Evolutionary conservation across 2,797 vertebrate species (phyloP).

Genomic region (Cephalopachus bancanus): DNA sequence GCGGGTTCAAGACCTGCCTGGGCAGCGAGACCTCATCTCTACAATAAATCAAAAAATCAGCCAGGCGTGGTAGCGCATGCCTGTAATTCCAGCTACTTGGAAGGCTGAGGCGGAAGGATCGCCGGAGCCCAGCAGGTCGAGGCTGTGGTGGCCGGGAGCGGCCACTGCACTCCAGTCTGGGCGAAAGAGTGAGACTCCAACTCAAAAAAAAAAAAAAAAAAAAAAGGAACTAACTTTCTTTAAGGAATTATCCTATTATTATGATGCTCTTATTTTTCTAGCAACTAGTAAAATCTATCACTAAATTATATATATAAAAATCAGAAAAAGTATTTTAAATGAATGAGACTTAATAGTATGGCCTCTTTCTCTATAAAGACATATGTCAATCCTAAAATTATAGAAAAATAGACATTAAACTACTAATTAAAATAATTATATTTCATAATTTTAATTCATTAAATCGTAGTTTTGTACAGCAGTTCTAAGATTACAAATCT

Average conservation of each 20-base stretch:
- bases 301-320: not conserved
- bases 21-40: no score
- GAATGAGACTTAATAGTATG: slow-evolving; percentile 25
- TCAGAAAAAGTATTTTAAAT: slow-evolving; percentile 51
- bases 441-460: not conserved
- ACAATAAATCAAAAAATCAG: no score
- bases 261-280: slow-evolving; percentile 45
- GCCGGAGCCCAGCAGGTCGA: no score
- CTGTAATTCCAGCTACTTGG: no score
- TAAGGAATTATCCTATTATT: slow-evolving; percentile 25
- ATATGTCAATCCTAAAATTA: slow-evolving; percentile 47
- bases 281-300: slow-evolving; percentile 36
- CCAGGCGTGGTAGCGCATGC: no score
- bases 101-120: no score
- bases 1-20: no score
- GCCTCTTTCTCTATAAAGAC: slow-evolving; percentile 38
- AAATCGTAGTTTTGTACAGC: slow-evolving; percentile 21
- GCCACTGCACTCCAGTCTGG: no score
- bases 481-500: slow-evolving; percentile 56
- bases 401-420: slow-evolving; percentile 2
- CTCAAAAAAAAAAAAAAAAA: not conserved
- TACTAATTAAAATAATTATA: slow-evolving; percentile 14
- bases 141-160: no score
- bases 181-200: no score
- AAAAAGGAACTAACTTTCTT: not conserved